Percentiles rank a stretch among this genome's conserved stretches.
Evolutionary conservation across 2,888 invertebrate genomes (phyloP).

Genomic region (Spicauda simplicius): DNA sequence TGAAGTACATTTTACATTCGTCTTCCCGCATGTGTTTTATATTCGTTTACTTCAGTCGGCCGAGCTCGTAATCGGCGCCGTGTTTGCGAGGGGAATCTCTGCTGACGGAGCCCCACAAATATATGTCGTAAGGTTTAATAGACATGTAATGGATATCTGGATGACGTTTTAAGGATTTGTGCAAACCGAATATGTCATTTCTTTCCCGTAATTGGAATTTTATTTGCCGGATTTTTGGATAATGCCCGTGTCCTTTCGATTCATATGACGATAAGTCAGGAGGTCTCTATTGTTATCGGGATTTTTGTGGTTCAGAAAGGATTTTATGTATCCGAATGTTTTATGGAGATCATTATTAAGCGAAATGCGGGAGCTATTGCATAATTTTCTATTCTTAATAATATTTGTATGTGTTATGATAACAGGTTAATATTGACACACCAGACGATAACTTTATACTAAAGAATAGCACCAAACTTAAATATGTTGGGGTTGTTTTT

Average conservation of each 20-base stretch:
- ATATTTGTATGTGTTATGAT: too few species aligned
- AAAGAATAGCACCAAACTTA: too few species aligned
- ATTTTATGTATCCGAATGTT: conserved; percentile 4
- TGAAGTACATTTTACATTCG: conserved; percentile 82
- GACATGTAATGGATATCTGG: conserved; percentile 85
- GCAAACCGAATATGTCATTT: conserved; percentile 85
- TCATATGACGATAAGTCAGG: conserved; percentile 47
- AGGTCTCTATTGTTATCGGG: conserved; percentile 43
- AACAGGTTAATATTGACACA: too few species aligned
- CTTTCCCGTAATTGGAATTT: conserved; percentile 80
- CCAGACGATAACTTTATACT: too few species aligned
- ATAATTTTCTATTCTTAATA: neutral
- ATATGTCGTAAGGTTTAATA: conserved; percentile 85
- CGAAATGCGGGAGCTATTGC: neutral
- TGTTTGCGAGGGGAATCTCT: conserved; percentile 82
- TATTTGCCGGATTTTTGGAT: conserved; percentile 81
- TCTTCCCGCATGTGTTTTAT: conserved; percentile 84
- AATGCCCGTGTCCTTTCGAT: conserved; percentile 63
- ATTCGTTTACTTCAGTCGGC: conserved; percentile 83
- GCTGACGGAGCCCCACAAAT: conserved; percentile 83
- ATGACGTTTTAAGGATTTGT: conserved; percentile 85
- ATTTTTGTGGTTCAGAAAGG: conserved; percentile 2
- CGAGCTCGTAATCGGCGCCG: conserved; percentile 80
- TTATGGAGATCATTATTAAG: conserved; percentile 4
- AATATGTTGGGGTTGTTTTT: too few species aligned